Evolutionary conservation across 2,797 vertebrate species (phyloP).

Genomic region (Sebastiscus albofasciatus): DNA sequence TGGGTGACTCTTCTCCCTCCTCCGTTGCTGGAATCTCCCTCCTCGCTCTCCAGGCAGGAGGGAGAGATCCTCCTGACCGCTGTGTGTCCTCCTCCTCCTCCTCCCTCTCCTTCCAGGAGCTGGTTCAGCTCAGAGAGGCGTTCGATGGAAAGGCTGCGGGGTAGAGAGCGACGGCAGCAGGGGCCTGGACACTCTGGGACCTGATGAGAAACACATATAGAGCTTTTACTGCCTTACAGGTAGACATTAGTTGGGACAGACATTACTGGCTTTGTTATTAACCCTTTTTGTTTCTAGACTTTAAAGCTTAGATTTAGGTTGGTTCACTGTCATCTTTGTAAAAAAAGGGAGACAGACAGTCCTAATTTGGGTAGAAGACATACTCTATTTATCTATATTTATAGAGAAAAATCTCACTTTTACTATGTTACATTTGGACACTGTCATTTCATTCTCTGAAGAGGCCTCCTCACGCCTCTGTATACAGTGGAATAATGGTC

Average conservation of each 20-base stretch:
- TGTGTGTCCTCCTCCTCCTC: constrained; percentile 74
- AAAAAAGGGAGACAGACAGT: no score
- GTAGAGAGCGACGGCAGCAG: constrained; percentile 79
- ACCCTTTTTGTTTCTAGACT: neutral
- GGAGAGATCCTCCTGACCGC: constrained; percentile 69
- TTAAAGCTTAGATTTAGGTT: neutral
- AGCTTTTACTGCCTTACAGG: no score
- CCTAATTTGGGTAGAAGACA: no score
- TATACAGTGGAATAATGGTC: no score
- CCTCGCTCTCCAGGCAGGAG: constrained; percentile 86
- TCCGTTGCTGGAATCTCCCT: constrained; percentile 82
- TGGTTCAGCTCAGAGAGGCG: constrained; percentile 85
- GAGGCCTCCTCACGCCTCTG: no score
- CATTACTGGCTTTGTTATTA: no score
- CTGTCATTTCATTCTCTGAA: no score
- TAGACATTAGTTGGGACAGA: no score
- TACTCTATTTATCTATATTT: no score
- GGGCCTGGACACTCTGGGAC: constrained; percentile 78
- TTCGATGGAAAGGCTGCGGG: constrained; percentile 84
- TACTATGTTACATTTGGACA: no score
- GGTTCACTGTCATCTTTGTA: neutral
- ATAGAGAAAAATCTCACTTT: no score
- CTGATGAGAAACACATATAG: constrained; percentile 11
- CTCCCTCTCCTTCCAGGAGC: constrained; percentile 84
- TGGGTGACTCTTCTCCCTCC: constrained; percentile 79